phyloP scores from a whole-genome alignment of 23 tunicate species.

The Styela plicata region DNA sequence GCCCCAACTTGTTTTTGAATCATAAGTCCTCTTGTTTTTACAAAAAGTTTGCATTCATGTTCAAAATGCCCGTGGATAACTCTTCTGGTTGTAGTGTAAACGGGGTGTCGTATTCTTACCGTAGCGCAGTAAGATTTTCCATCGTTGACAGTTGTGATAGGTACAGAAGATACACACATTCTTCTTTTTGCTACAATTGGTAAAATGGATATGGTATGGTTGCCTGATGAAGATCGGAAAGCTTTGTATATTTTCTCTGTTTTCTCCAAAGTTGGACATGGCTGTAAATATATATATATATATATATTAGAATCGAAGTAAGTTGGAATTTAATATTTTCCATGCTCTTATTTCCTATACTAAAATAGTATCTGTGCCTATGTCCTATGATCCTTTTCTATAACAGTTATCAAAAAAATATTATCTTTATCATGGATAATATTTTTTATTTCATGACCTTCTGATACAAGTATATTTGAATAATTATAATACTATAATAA shows the following conservation, averaged over 20 bases:
- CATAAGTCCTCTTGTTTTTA: background rate
- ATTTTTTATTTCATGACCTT: too few species aligned
- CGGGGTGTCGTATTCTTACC: background rate
- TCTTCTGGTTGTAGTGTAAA: background rate
- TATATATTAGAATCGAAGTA: too few species aligned
- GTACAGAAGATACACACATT: background rate
- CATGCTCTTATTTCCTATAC: too few species aligned
- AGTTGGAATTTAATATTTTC: too few species aligned
- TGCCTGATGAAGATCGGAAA: background rate
- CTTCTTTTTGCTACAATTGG: background rate
- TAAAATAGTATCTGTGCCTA: too few species aligned
- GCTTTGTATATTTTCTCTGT: background rate
- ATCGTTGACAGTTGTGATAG: background rate
- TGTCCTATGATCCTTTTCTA: too few species aligned
- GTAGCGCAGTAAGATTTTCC: background rate
- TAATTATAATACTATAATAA: too few species aligned
- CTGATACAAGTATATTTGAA: too few species aligned
- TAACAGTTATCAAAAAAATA: too few species aligned
- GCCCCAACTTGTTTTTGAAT: background rate
- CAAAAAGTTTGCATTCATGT: background rate
- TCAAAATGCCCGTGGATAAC: background rate
- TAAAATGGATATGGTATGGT: background rate
- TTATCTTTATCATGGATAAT: too few species aligned
- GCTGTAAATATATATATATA: too few species aligned
- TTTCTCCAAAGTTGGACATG: background rate